These are phyloP conservation scores for Erebia aethiops DNA, from an alignment of 2,888 invertebrate genomes.

Conservation along the genomic window DNA sequence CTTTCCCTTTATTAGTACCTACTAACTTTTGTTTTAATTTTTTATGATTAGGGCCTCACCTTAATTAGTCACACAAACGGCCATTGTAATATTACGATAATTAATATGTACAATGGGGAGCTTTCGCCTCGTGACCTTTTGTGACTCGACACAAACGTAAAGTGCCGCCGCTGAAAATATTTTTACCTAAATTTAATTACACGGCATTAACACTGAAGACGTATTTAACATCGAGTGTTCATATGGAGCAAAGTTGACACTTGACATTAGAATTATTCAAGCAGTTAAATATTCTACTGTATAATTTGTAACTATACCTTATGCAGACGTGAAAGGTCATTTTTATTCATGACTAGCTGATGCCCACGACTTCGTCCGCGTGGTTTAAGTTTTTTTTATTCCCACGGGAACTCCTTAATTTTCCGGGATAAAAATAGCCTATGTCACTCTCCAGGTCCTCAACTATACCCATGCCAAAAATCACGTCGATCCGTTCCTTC, in stretches of 20 bases:
- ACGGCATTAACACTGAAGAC: conserved; percentile 15
- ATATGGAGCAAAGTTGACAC: neutral
- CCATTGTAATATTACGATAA: conserved; percentile 14
- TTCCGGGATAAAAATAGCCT: too few species aligned
- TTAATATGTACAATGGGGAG: conserved; percentile 8
- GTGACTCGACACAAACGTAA: conserved; percentile 20
- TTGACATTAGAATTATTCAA: neutral
- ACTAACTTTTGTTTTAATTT: neutral
- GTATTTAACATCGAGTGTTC: conserved; percentile 9
- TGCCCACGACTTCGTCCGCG: too few species aligned
- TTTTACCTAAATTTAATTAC: conserved; percentile 23
- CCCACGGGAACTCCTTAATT: too few species aligned
- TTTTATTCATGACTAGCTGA: too few species aligned
- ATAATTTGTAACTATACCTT: neutral
- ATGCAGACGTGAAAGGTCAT: too few species aligned
- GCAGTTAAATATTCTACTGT: neutral
- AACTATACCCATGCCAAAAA: too few species aligned
- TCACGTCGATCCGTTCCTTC: too few species aligned
- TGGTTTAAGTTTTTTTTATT: too few species aligned
- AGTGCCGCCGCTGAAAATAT: conserved; percentile 19
- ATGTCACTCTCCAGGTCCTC: too few species aligned
- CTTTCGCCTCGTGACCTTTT: conserved; percentile 19
- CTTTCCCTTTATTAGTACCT: too few species aligned
- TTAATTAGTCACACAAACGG: conserved; percentile 11
- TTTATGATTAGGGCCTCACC: neutral